phyloP scores from a whole-genome alignment of 1,140 invertebrate genomes.

The Mercenaria mercenaria region DNA sequence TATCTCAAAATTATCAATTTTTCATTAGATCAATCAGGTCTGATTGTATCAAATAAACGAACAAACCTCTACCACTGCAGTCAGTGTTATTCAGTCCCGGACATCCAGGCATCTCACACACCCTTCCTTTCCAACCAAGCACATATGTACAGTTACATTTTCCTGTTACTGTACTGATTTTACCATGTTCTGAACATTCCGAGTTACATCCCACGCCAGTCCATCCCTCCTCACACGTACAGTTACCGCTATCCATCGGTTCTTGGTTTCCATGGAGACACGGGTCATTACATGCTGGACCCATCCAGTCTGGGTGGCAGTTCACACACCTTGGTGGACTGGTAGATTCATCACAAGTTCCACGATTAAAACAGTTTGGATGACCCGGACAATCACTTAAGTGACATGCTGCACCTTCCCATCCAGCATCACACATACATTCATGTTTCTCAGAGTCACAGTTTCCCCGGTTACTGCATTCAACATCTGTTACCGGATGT shows the following conservation, averaged over 20 bases:
- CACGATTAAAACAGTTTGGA: conserved; percentile 77
- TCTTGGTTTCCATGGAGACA: conserved; percentile 77
- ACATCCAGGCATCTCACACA: conserved; percentile 81
- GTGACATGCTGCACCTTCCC: conserved; percentile 79
- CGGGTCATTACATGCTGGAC: conserved; percentile 77
- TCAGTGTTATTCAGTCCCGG: conserved; percentile 77
- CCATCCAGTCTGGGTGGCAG: conserved; percentile 78
- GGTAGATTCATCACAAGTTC: conserved; percentile 70
- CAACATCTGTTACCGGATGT: conserved; percentile 69
- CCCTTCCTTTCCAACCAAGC: conserved; percentile 77
- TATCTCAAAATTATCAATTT: too few relatives aligned
- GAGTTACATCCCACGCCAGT: conserved; percentile 79
- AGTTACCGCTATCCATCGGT: conserved; percentile 72
- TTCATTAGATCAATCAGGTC: too few relatives aligned
- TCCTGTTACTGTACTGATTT: conserved; percentile 65
- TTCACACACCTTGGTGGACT: conserved; percentile 75
- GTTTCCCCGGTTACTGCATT: conserved; percentile 79
- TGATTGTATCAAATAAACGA: too few relatives aligned
- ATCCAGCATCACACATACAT: conserved; percentile 78
- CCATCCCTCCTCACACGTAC: conserved; percentile 79
- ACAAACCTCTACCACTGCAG: conserved; percentile 81
- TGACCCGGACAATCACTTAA: conserved; percentile 79
- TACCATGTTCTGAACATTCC: conserved; percentile 79
- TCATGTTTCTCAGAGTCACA: conserved; percentile 75
- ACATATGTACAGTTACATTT: conserved; percentile 77